phyloP scores from a whole-genome alignment of 2,888 invertebrate species.

The Melinaea menophilus region DNA sequence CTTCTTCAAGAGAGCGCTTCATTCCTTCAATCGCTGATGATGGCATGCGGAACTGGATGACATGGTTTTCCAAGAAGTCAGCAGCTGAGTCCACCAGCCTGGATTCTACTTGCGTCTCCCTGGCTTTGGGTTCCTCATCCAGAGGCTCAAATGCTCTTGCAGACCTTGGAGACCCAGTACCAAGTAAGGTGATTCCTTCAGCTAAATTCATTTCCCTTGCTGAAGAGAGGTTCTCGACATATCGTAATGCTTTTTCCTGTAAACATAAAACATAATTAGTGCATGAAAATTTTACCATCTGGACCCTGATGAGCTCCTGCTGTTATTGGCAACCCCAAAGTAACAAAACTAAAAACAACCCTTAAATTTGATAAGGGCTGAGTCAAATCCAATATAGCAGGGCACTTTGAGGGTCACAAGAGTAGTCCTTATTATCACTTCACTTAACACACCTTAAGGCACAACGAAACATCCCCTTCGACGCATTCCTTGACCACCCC shows the following conservation, averaged over 20 bases:
- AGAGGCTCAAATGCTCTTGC: slow-evolving; percentile 80
- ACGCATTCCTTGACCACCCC: slow-evolving; percentile 84
- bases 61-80: slow-evolving; percentile 88
- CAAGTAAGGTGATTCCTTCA: slow-evolving; percentile 78
- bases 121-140: slow-evolving; percentile 84
- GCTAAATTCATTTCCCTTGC: slow-evolving; percentile 77
- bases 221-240: slow-evolving; percentile 78
- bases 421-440: slow-evolving; percentile 33
- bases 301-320: too few species aligned
- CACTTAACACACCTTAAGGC: slow-evolving; percentile 80
- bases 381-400: slow-evolving; percentile 8
- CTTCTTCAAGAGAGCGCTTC: slow-evolving; percentile 89
- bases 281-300: slow-evolving; percentile 22
- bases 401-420: slow-evolving; percentile 23
- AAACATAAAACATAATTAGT: slow-evolving; percentile 62
- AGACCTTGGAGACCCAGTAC: slow-evolving; percentile 75
- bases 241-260: slow-evolving; percentile 85
- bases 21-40: slow-evolving; percentile 85
- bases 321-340: too few species aligned
- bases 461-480: slow-evolving; percentile 82
- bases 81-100: slow-evolving; percentile 86
- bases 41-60: slow-evolving; percentile 88
- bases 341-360: too few species aligned
- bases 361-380: slow-evolving; percentile 17
- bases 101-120: slow-evolving; percentile 85